A percentile compares a stretch with the other conserved stretches of the same genome.
Conservation (phyloP, 1,140 invertebrate genomes). For the Epicauta chinensis region DNA sequence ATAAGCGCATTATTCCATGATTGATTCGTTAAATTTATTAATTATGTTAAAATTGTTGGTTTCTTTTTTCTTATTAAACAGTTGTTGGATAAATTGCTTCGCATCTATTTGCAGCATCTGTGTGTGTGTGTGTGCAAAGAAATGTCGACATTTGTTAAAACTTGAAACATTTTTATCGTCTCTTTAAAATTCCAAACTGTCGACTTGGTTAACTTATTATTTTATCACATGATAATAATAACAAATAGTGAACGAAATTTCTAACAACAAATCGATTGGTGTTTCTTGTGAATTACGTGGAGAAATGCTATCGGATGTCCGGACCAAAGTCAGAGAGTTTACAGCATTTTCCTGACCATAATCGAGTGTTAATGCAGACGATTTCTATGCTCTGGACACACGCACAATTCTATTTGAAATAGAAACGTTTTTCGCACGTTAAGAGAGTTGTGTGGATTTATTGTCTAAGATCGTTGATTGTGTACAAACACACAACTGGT, state of each 20-base stretch:
- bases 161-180: conserved; percentile 14
- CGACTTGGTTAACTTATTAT: conserved; percentile 4
- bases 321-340: too few species aligned
- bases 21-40: not conserved
- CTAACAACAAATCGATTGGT: too few species aligned
- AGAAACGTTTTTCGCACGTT: too few species aligned
- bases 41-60: conserved; percentile 1
- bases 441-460: too few species aligned
- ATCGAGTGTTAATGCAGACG: too few species aligned
- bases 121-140: conserved; percentile 1
- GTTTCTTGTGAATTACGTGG: too few species aligned
- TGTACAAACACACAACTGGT: too few species aligned
- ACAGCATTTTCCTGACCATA: too few species aligned
- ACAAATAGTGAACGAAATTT: not conserved
- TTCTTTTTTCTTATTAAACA: not conserved
- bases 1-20: conserved; percentile 4
- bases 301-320: too few species aligned
- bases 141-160: conserved; percentile 3
- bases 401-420: too few species aligned
- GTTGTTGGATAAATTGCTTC: not conserved
- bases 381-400: too few species aligned
- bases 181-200: conserved; percentile 15
- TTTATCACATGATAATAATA: conserved; percentile 9
- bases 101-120: conserved; percentile 1
- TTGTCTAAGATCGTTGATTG: too few species aligned